Base-by-base conservation (phyloP, 2,113 vertebrate genomes). In the Chaetodon auriga region DNA sequence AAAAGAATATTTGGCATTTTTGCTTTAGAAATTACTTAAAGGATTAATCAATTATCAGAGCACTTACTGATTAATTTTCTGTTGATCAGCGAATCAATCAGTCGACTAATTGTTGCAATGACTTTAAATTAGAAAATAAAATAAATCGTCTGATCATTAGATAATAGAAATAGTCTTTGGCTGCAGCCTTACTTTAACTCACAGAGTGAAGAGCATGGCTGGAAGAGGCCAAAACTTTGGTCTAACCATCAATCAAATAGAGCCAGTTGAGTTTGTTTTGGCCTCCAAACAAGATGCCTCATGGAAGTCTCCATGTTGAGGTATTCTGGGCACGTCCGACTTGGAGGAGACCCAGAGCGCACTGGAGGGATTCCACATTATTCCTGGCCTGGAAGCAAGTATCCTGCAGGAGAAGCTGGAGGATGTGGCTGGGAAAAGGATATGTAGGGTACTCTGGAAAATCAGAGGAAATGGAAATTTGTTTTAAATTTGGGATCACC, bases 351-450 rank as follows among this genome's bases (percentile, higher is more conserved):
- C 45, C 13, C 38, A 66, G 11, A 48, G 54, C 13, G 12, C 66
- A 53, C 43, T 48, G 61, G 38, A 77, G 54, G 45, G 55, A 55
- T 66, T 64, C 15, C 30, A 55, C 51, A 48, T 57, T 16, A 66
- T 62, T 16, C 53, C 0, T 72, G 36, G 38, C 64, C 23, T 45
- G 18, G 25, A 69, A 25, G 36, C 0, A 0, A 35, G 18, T 35
- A 54, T 35, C 48, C 18, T 62, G 48, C 4, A 48, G 13, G 14
- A 57, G 14, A 36, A 19, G 57, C 58, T 53, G 68, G 68, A 70
- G 14, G 16, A 53, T 45, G 45, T 38, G 13, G 19, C 6, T 53
- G 48, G 13, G 10, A 43, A 19, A 62, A 23, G 1, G 19, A 63
- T 1, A 6, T 19, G 1, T 23, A 58, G 19, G 35, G 46, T 53